phyloP scores from a whole-genome alignment of 2,888 invertebrate species.

The Cephus pygmeus region DNA sequence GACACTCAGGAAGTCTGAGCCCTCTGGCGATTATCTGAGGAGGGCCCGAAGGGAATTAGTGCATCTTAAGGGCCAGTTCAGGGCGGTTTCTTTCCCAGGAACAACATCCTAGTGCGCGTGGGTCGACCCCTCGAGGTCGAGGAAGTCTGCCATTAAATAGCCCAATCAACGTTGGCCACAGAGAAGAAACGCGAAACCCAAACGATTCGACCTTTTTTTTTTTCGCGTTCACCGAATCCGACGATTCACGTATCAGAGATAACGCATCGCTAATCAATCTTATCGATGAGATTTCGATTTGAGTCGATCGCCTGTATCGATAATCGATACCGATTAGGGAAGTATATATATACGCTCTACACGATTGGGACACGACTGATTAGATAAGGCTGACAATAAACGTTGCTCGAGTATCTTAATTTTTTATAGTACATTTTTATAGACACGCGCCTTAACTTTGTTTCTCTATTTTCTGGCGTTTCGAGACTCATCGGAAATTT shows the following conservation, averaged over 20 bases:
- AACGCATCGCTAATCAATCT: background rate
- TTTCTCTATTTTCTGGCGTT: background rate
- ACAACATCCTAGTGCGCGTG: slow-evolving; percentile 30
- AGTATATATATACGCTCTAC: background rate
- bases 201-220: background rate
- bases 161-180: slow-evolving; percentile 20
- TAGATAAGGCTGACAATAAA: background rate
- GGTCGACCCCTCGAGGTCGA: slow-evolving; percentile 38
- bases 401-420: background rate
- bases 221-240: background rate
- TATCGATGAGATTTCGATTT: background rate
- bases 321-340: background rate
- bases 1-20: background rate
- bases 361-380: background rate
- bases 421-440: background rate
- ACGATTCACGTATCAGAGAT: too few species aligned
- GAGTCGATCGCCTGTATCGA: background rate
- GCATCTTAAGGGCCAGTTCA: slow-evolving; percentile 32
- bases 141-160: slow-evolving; percentile 43
- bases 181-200: background rate
- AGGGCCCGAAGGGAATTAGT: background rate
- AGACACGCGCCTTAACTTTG: too few species aligned
- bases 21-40: background rate
- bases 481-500: background rate
- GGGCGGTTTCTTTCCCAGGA: slow-evolving; percentile 41